phyloP scores from a whole-genome alignment of 2,888 invertebrate genomes.

The Ptychoptera albimana region DNA sequence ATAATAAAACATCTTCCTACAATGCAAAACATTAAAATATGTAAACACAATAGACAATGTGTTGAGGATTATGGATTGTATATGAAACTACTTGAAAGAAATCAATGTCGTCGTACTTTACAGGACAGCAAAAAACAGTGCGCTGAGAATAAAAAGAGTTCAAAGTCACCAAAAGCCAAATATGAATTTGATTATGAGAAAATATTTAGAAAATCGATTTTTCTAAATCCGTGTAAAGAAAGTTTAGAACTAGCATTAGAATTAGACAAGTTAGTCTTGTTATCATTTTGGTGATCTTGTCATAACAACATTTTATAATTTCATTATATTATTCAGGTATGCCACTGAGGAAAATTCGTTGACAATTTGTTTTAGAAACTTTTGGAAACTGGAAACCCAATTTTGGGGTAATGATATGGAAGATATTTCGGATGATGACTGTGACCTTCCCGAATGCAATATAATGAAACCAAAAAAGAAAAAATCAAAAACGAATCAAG shows the following conservation, averaged over 20 bases:
- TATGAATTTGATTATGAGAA: conserved; percentile 15
- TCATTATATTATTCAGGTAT: not conserved
- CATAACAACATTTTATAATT: no score
- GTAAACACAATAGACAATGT: conserved; percentile 3
- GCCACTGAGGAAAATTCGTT: conserved; percentile 9
- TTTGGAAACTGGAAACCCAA: conserved; percentile 9
- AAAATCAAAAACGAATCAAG: not conserved
- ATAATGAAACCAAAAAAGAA: no score
- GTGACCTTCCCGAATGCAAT: not conserved
- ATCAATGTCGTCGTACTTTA: not conserved
- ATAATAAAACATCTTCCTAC: conserved; percentile 1
- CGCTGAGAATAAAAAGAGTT: conserved; percentile 6
- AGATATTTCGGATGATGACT: not conserved
- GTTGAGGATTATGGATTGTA: conserved; percentile 2
- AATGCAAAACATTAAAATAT: conserved; percentile 1
- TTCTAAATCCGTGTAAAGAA: conserved; percentile 8
- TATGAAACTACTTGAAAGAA: not conserved
- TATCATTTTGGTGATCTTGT: no score
- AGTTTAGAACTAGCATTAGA: conserved; percentile 4
- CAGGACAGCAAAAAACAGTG: conserved; percentile 9
- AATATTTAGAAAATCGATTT: conserved; percentile 12
- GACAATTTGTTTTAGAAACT: conserved; percentile 11
- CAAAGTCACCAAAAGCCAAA: conserved; percentile 10
- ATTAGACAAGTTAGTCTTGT: conserved; percentile 1
- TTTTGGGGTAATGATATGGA: conserved; percentile 1